These are phyloP conservation scores for Muntiacus muntjak DNA, from an alignment of 2,113 vertebrate genomes.

Conservation along the genomic window DNA sequence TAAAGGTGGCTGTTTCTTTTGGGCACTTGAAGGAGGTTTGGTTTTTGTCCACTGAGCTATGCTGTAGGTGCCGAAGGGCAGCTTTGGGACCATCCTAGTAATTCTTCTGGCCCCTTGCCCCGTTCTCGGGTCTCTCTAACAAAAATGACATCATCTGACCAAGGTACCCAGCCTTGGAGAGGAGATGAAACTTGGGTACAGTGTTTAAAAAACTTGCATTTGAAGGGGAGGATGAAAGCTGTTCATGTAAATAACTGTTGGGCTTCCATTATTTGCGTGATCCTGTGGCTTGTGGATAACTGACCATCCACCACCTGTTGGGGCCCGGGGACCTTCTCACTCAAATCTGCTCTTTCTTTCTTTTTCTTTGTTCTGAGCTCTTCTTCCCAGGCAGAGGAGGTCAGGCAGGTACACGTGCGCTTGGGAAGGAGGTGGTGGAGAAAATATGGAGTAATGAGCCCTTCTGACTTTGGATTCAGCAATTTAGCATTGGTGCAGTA, in stretches of 20 bases:
- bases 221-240: not conserved
- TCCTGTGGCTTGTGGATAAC: not conserved
- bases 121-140: not conserved
- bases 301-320: not conserved
- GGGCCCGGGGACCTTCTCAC: not conserved
- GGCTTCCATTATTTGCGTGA: not conserved
- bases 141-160: not conserved
- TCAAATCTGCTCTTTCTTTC: not conserved
- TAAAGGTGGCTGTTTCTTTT: not conserved
- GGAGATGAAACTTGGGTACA: not conserved
- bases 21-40: not conserved
- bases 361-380: not conserved
- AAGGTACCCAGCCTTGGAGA: not conserved
- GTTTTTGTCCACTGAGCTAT: not conserved
- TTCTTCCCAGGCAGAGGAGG: not conserved
- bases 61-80: not conserved
- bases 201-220: not conserved
- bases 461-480: constrained; percentile 70
- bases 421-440: constrained; percentile 56
- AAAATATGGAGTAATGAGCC: constrained; percentile 53
- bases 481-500: constrained; percentile 68
- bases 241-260: not conserved
- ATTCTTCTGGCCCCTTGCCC: not conserved
- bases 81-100: not conserved
- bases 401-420: constrained; percentile 23